Evolutionary conservation across 2,888 invertebrate species (phyloP).

Genomic region (Leptopterna dolabrata): DNA sequence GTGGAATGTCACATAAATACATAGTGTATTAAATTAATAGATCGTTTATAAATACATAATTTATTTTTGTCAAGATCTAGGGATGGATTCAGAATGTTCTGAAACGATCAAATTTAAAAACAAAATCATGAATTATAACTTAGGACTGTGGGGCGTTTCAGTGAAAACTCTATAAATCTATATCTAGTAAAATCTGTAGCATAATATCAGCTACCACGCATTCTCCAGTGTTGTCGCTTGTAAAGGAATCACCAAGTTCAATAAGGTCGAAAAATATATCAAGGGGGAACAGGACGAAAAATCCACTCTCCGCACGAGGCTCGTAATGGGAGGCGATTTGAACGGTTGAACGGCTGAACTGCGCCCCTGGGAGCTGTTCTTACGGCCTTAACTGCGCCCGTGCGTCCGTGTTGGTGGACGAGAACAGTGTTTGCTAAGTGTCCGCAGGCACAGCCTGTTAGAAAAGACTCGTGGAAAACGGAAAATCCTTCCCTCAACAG

Average conservation of each 20-base stretch:
- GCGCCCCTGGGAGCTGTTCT: conserved; percentile 42
- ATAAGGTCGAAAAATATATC: conserved; percentile 33
- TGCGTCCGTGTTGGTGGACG: background rate
- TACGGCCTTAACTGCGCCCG: conserved; percentile 9
- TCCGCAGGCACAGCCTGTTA: background rate
- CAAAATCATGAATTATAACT: too few species aligned
- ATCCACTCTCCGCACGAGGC: conserved; percentile 19
- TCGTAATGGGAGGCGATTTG: conserved; percentile 51
- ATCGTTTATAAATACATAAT: too few species aligned
- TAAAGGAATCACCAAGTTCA: background rate
- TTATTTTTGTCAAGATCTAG: too few species aligned
- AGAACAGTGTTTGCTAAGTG: background rate
- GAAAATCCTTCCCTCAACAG: conserved; percentile 11
- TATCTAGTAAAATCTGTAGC: too few species aligned
- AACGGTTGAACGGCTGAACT: conserved; percentile 32
- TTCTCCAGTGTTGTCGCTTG: too few species aligned
- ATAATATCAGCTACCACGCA: too few species aligned
- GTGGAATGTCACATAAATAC: too few species aligned
- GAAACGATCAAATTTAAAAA: too few species aligned
- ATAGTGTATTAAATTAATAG: too few species aligned
- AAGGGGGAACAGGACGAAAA: background rate
- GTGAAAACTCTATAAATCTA: too few species aligned
- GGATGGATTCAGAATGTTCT: too few species aligned
- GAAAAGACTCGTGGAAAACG: background rate
- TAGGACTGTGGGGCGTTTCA: too few species aligned